Percentiles rank a stretch among this genome's conserved stretches.
These are phyloP conservation scores for Elachura formosa DNA, from an alignment of 2,113 vertebrate species.

Conservation along the genomic window DNA sequence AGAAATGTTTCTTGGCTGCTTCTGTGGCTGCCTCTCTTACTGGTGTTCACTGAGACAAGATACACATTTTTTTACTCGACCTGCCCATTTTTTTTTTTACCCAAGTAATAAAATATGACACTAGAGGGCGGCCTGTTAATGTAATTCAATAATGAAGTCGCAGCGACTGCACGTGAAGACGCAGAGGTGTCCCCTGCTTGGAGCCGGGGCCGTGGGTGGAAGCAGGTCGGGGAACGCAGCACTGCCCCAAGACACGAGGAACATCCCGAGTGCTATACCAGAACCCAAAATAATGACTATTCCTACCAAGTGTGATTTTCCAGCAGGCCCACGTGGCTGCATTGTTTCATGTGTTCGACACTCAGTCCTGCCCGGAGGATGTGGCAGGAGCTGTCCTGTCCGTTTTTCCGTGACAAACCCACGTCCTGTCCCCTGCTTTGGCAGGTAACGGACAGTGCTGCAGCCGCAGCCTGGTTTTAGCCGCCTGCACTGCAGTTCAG, in stretches of 20 bases:
- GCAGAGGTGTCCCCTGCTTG: not conserved
- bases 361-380: not conserved
- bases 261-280: not conserved
- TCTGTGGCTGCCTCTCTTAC: not conserved
- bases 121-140: slow-evolving; percentile 72
- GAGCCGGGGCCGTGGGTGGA: not conserved
- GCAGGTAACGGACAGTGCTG: not conserved
- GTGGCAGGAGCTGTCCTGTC: not conserved
- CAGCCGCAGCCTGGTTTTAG: not conserved
- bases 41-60: not conserved
- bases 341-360: accelerated
- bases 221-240: not conserved
- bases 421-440: not conserved
- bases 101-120: slow-evolving; percentile 63
- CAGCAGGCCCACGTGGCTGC: accelerated
- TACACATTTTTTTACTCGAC: not conserved
- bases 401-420: not conserved
- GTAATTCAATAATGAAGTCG: slow-evolving; percentile 53
- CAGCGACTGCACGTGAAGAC: not conserved
- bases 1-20: not conserved
- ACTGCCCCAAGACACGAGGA: not conserved
- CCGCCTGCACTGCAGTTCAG: not conserved
- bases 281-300: not conserved
- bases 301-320: not conserved
- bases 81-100: not conserved